Conservation (phyloP, 2,888 invertebrate species). For the Marronus borbonicus region DNA sequence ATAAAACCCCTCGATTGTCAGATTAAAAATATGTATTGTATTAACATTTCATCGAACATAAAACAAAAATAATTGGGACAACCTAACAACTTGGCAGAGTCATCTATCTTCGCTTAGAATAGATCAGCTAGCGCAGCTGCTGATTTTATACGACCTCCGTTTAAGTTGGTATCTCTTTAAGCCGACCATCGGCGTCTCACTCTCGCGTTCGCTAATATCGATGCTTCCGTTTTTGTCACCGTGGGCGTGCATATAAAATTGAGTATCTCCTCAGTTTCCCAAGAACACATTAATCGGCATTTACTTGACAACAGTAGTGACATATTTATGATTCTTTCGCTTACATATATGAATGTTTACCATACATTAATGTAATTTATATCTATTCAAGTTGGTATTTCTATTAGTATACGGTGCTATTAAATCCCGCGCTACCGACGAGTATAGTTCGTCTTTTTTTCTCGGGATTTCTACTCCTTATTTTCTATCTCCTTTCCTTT, state of each 20-base stretch:
- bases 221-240: not conserved
- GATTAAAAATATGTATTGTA: slow-evolving; percentile 61
- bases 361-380: slow-evolving; percentile 72
- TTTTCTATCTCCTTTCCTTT: not conserved
- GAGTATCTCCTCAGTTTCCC: slow-evolving; percentile 63
- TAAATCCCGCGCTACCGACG: slow-evolving; percentile 60
- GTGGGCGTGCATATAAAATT: slow-evolving; percentile 43
- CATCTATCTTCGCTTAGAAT: slow-evolving; percentile 67
- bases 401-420: slow-evolving; percentile 69
- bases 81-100: slow-evolving; percentile 65
- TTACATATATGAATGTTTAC: slow-evolving; percentile 71
- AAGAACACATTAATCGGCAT: slow-evolving; percentile 71
- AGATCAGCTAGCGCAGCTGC: slow-evolving; percentile 66
- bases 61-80: slow-evolving; percentile 69
- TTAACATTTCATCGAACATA: slow-evolving; percentile 66
- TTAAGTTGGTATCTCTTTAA: slow-evolving; percentile 22
- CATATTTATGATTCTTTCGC: slow-evolving; percentile 71
- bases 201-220: not conserved
- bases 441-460: slow-evolving; percentile 29
- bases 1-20: slow-evolving; percentile 51
- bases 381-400: slow-evolving; percentile 70
- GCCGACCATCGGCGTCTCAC: slow-evolving; percentile 8
- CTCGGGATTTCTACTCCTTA: not conserved
- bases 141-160: slow-evolving; percentile 58
- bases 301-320: slow-evolving; percentile 71